Evolutionary conservation across 2,113 vertebrate genomes (phyloP), one percentile per base, ranked within the genome.

Genomic region (Pachyramphus minor): DNA sequence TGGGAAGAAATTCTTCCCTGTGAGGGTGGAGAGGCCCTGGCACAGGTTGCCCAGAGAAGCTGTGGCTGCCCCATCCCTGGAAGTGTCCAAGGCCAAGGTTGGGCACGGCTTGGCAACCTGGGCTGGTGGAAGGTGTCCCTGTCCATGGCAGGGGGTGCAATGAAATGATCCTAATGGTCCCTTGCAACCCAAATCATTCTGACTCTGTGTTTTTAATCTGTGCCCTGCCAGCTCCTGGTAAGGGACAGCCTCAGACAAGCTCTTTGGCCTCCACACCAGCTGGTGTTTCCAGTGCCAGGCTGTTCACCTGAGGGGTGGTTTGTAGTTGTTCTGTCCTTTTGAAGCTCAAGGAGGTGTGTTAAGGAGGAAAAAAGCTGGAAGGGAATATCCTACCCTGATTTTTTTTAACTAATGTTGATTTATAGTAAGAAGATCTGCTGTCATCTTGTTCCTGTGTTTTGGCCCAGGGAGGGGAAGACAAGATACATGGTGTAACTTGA

Each of bases 401-500:
- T 45, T 41, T 28, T 52, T 28, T 42, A 42, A 12, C 39, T 14
- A 12, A 13, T 23, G 5, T 19, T 1, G 2, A 37, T 60, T 60
- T 27, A 4, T 23, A 22, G 12, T 30, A 35, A 35, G 47, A 23
- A 6, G 21, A 11, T 37, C 41, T 42, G 1, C 16, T 64, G 23
- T n/a, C 14, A 16, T 15, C 27, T 67, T 18, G 35, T 16, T 13
- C 5, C 1, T 17, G 6, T 30, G 1, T 31, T 35, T 73, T 58
- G 47, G 30, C 20, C 31, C 35, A 10, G 52, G 10, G 62, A 76
- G 37, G 52, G 37, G 45, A 66, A 22, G 35, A 35, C 12, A 45
- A 33, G 62, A 16, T 47, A 2, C 0, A 11, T 21, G 0, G 0
- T 75, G 33, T 84, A 67, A 31, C 15, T 47, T 74, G 20, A 28